Evolutionary conservation across 1,140 invertebrate genomes (phyloP).

Genomic region (Ephestia elutella): DNA sequence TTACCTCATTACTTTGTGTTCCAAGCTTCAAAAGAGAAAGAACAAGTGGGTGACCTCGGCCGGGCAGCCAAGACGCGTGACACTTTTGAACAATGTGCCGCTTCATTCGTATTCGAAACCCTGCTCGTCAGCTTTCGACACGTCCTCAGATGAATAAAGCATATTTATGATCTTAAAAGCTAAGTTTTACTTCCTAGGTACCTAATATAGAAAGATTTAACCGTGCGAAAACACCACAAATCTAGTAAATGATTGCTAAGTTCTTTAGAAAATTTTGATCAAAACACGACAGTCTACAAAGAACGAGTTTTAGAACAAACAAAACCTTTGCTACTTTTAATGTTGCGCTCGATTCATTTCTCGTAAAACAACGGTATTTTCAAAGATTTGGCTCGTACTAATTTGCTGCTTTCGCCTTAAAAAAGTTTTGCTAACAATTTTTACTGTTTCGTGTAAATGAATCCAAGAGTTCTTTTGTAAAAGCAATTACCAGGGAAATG

Average conservation of each 20-base stretch:
- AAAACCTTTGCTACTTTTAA: too few relatives aligned
- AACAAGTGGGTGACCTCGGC: constrained; percentile 34
- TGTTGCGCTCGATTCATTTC: too few relatives aligned
- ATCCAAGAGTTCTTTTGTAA: constrained; percentile 20
- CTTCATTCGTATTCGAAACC: constrained; percentile 37
- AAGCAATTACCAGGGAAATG: constrained; percentile 29
- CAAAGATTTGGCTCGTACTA: neutral
- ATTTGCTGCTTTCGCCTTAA: neutral
- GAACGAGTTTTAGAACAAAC: too few relatives aligned
- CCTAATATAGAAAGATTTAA: neutral
- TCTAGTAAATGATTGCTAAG: too few relatives aligned
- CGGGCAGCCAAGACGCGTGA: constrained; percentile 40
- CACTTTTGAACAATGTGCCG: constrained; percentile 56
- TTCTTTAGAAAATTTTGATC: too few relatives aligned
- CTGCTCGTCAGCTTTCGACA: constrained; percentile 45
- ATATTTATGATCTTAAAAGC: constrained; percentile 1
- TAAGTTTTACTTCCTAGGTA: neutral
- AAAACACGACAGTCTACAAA: too few relatives aligned
- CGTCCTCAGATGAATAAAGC: constrained; percentile 21
- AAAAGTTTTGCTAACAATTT: neutral
- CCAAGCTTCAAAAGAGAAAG: constrained; percentile 15
- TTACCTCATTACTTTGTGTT: constrained; percentile 4
- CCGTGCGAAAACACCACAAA: neutral
- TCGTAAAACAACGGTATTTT: too few relatives aligned
- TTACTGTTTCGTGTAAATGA: neutral